A percentile compares a stretch with the other conserved stretches of the same genome.
These are phyloP conservation scores for Psix sp. DNA, from an alignment of 1,140 invertebrate species.

Conservation along the genomic window DNA sequence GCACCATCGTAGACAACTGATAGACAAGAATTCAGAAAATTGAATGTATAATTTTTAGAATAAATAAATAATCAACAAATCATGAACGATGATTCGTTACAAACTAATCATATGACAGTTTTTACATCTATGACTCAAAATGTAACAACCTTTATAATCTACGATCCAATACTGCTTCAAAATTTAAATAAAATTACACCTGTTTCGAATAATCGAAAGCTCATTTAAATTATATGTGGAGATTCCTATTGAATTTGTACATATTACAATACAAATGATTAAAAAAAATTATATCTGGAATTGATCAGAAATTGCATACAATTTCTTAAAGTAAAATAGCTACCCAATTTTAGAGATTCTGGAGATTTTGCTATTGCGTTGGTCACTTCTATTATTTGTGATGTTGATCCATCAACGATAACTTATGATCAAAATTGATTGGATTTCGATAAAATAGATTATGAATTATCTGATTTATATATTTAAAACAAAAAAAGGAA, in stretches of 20 bases:
- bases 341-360: too few relatives aligned
- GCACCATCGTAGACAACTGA: background rate
- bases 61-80: background rate
- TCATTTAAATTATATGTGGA: constrained; percentile 6
- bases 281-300: too few relatives aligned
- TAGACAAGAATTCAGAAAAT: background rate
- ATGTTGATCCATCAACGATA: too few relatives aligned
- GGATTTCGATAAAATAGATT: too few relatives aligned
- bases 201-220: background rate
- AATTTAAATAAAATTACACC: background rate
- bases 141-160: constrained; percentile 2
- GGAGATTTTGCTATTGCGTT: too few relatives aligned
- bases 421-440: too few relatives aligned
- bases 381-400: too few relatives aligned
- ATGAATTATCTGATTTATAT: too few relatives aligned
- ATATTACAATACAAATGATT: constrained; percentile 2
- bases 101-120: background rate
- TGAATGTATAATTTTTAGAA: background rate
- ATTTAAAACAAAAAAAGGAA: too few relatives aligned
- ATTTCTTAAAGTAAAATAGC: too few relatives aligned
- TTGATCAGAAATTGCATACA: too few relatives aligned
- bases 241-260: background rate
- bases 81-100: background rate
- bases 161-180: background rate
- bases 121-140: constrained; percentile 9